Evolutionary conservation across 2,888 invertebrate genomes (phyloP).

Genomic region (Leptothorax acervorum): DNA sequence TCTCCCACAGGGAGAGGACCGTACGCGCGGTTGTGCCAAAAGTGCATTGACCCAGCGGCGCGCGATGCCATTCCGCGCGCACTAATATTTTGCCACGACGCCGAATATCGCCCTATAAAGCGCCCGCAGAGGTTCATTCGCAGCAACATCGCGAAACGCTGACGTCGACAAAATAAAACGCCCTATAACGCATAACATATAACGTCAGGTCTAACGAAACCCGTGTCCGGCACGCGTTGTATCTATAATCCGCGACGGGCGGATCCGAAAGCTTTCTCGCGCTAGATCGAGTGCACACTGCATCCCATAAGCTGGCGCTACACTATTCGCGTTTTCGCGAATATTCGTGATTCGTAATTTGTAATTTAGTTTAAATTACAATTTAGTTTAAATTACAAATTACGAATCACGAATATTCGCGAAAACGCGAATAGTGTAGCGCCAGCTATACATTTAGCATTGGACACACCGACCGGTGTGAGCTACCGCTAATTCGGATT

Average conservation of each 20-base stretch:
- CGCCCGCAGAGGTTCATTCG: constrained; percentile 49
- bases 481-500: not conserved
- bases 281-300: not conserved
- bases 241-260: not conserved
- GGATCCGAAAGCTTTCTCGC: constrained; percentile 11
- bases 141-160: constrained; percentile 25
- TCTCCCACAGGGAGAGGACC: constrained; percentile 42
- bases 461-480: not conserved
- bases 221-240: not conserved
- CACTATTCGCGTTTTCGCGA: too few relatives aligned
- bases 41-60: constrained; percentile 67
- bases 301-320: too few relatives aligned
- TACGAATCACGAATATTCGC: too few relatives aligned
- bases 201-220: not conserved
- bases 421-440: too few relatives aligned
- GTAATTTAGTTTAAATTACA: too few relatives aligned
- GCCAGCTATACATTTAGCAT: not conserved
- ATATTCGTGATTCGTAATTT: too few relatives aligned
- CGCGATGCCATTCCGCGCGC: constrained; percentile 61
- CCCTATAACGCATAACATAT: constrained; percentile 8
- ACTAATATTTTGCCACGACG: constrained; percentile 67
- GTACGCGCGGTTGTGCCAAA: constrained; percentile 64
- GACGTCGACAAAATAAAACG: constrained; percentile 32
- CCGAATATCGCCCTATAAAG: constrained; percentile 58
- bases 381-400: too few relatives aligned